Base-by-base conservation (phyloP, 2,797 vertebrate genomes). In the Argentina silus region DNA sequence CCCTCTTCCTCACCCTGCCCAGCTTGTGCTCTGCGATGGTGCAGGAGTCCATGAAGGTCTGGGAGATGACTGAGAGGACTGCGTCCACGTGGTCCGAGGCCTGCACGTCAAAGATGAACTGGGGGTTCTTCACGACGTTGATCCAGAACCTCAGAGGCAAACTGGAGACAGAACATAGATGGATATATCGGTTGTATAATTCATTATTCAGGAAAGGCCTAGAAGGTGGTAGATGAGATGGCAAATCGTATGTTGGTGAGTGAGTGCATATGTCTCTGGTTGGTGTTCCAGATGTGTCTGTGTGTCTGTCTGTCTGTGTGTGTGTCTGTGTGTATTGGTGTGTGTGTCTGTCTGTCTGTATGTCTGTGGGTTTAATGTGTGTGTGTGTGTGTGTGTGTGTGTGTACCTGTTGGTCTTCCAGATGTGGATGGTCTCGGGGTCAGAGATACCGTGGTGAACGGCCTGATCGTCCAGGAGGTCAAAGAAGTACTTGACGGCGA, bases 21-120 rank as follows among this genome's bases (percentile, higher is more conserved):
- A 99, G 93, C 88, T 99, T 99, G 89, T 99, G 97, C 85, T 99
- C 98, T 0, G 97, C 97, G 15, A 97, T 94, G 21, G 98, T 99
- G 82, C 98, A 99, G 73, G 98, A 98, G 69, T 99, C 98, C 97
- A 99, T 99, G 94, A 99, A 99, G 73, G 98, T 99, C 93, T 99
- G 98, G 0, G 97, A 93, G 0, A 99, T 99, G 87, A 99, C 97
- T 0, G 98, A 94, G 27, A 99, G 94, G 75, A 98, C 97, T 0
- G 98, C 97, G 0, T 99, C 98, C 86, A 98, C 96, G 0, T 97
- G 97, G 81, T 99, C 98, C 0, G 97, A 99, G 0, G 96, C 97
- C 91, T 99, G 98, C 65, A 98, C 96, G 7, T 99, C 97, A 67
- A 98, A 99, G 77, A 98, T 96, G 44, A 99, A 99, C 92, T 99